Evolutionary conservation across 2,113 vertebrate species (phyloP), one percentile per base, ranked within the genome.

Genomic region (Bambusicola thoracicus): DNA sequence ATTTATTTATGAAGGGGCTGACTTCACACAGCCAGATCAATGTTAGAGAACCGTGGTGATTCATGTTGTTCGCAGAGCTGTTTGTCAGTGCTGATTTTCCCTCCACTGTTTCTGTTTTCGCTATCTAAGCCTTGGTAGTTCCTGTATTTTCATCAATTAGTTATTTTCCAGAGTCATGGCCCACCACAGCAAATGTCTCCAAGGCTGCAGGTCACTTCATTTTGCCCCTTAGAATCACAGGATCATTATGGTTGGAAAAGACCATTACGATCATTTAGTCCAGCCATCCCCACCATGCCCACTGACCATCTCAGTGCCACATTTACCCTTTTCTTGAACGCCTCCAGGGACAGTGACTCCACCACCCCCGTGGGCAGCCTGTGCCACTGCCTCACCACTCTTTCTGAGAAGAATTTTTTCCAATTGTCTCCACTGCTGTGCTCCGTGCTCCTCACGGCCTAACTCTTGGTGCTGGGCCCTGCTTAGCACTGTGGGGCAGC

Each of bases 21-120:
- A 12, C 68, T 87, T 69, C 59, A 51, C 30, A 69, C 5, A 85
- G 43, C 51, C 40, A 29, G 63, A 83, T 81, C 46, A 22, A 8
- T 81, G 81, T 92, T 86, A 69, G 80, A 77, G 56, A 56, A 90
- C 70, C 46, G 49, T 77, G 44, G 82, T 63, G 68, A 74, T 87
- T 49, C 41, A 22, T 85, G 89, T 82, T 12, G 7, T 85, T 70
- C 74, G 81, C 32, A 49, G 63, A 84, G 67, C 55, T 70, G 16
- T 29, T 76, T 59, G 29, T 25, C 49, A 89, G 66, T n/a, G 59
- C 41, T 53, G 13, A 29, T 24, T 65, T 75, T 65, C 89, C 78
- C 51, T 55, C 53, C 34, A 29, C 29, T 6, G 0, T 55, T 70
- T 78, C 29, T 56, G 56, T 66, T 36, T 14, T 27, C 40, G 46